Conservation (phyloP, 2,797 vertebrate species). For the Nannoperca australis region DNA sequence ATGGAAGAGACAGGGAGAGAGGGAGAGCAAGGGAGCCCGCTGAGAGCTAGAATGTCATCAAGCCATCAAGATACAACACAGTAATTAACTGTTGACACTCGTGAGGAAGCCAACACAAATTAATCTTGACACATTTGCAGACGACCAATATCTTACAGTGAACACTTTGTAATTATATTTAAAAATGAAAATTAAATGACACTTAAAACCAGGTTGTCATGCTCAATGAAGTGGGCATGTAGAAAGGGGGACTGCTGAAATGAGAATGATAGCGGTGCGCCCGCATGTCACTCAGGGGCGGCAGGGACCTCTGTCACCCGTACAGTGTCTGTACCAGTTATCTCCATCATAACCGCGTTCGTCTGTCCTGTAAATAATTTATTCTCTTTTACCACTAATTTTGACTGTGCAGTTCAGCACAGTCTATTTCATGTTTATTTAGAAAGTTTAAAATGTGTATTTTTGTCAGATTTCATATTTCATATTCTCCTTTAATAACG, state of each 20-base stretch:
- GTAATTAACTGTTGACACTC: conserved; percentile 99
- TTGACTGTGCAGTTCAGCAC: conserved; percentile 10
- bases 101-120: conserved; percentile 99
- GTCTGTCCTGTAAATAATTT: conserved; percentile 66
- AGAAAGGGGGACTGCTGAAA: conserved; percentile 88
- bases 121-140: conserved; percentile 99
- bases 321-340: conserved; percentile 48
- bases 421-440: conserved; percentile 31
- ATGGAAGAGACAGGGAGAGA: conserved; percentile 71
- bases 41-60: conserved; percentile 98
- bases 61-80: conserved; percentile 99
- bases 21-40: conserved; percentile 78
- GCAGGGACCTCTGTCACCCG: conserved; percentile 60
- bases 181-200: conserved; percentile 99
- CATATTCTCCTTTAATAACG: not conserved
- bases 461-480: conserved; percentile 24
- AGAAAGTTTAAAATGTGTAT: conserved; percentile 1
- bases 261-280: conserved; percentile 70
- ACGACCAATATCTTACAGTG: conserved; percentile 99
- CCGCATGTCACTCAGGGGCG: conserved; percentile 57
- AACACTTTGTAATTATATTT: conserved; percentile 99
- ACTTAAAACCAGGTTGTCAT: conserved; percentile 99
- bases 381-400: conserved; percentile 37
- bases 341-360: conserved; percentile 62
- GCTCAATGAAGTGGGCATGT: conserved; percentile 95